A percentile compares a stretch with the other conserved stretches of the same genome.
phyloP scores from a whole-genome alignment of 2,888 invertebrate species.

The Conomelus anceps region DNA sequence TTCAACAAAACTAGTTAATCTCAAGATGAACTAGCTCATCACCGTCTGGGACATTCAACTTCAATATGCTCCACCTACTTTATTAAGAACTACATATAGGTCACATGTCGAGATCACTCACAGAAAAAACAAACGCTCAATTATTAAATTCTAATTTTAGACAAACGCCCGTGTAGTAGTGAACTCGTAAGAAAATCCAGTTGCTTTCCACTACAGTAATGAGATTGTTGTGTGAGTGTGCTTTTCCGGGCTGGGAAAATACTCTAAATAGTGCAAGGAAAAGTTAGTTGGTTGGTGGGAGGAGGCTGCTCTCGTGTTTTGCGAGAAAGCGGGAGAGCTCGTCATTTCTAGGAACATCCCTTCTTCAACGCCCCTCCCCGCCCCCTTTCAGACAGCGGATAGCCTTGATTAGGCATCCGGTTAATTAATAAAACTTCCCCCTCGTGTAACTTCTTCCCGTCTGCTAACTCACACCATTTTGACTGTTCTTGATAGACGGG shows the following conservation, averaged over 20 bases:
- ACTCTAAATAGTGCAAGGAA: background rate
- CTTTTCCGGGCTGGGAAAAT: background rate
- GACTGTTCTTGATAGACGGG: too few species aligned
- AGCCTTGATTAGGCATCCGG: conserved; percentile 26
- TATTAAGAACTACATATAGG: background rate
- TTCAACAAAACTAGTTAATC: background rate
- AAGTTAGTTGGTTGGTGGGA: background rate
- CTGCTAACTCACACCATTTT: too few species aligned
- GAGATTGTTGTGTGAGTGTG: background rate
- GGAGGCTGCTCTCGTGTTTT: background rate
- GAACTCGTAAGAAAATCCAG: background rate
- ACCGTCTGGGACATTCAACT: background rate
- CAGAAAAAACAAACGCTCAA: background rate
- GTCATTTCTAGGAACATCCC: background rate
- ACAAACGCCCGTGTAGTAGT: background rate
- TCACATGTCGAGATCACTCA: background rate
- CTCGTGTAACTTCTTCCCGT: background rate
- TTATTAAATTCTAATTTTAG: background rate
- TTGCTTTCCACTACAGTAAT: background rate
- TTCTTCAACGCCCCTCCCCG: too few species aligned
- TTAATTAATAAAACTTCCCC: conserved; percentile 27
- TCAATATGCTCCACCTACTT: background rate
- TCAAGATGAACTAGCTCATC: background rate
- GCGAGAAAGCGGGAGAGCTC: background rate
- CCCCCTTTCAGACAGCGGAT: too few species aligned